phyloP scores from a whole-genome alignment of 2,797 vertebrate genomes.

The Acrossocheilus fasciatus region DNA sequence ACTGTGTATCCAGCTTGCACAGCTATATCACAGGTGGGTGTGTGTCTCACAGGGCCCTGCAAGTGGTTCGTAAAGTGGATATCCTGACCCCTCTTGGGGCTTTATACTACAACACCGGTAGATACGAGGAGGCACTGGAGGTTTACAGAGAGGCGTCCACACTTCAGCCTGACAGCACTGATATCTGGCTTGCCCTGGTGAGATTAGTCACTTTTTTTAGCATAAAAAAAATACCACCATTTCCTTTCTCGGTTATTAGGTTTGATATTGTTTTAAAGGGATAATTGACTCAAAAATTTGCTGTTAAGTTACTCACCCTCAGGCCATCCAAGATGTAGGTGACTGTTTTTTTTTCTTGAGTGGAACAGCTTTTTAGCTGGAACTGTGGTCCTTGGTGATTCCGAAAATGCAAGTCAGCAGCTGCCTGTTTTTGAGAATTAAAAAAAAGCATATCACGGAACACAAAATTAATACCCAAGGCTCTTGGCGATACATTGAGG shows the following conservation, averaged over 20 bases:
- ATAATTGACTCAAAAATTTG: background rate
- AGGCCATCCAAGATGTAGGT: background rate
- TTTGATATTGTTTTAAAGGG: background rate
- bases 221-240: background rate
- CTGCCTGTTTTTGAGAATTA: background rate
- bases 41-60: constrained; percentile 82
- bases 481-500: too few species aligned
- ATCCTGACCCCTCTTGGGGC: constrained; percentile 91
- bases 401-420: background rate
- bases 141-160: constrained; percentile 87
- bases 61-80: constrained; percentile 87
- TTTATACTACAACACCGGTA: constrained; percentile 94
- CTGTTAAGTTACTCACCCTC: background rate
- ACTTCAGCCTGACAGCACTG: constrained; percentile 85
- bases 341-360: background rate
- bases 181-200: constrained; percentile 91
- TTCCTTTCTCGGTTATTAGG: background rate
- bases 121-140: constrained; percentile 89
- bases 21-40: constrained; percentile 13
- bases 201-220: constrained; percentile 59
- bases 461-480: too few species aligned
- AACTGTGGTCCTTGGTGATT: background rate
- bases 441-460: too few species aligned
- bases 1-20: background rate
- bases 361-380: background rate